phyloP scores from a whole-genome alignment of 2,888 invertebrate species.

The Stictocephala bisonia region DNA sequence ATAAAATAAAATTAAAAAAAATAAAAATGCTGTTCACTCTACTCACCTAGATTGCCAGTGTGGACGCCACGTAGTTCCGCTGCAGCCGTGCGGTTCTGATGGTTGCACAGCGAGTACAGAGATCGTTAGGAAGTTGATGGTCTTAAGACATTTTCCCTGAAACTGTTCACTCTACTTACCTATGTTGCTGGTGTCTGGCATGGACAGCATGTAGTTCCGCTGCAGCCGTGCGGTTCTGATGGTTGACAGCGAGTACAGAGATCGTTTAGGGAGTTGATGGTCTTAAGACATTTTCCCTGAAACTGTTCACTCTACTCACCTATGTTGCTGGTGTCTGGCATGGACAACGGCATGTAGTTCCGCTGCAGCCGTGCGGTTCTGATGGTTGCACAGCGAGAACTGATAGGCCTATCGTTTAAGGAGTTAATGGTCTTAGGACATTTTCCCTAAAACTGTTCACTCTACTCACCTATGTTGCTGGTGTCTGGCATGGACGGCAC shows the following conservation, averaged over 20 bases:
- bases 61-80: neutral
- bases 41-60: no score
- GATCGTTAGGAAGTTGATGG: constrained; percentile 2
- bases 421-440: no score
- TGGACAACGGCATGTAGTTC: neutral
- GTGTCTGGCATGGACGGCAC: neutral
- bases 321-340: neutral
- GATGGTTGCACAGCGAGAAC: neutral
- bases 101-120: constrained; percentile 35
- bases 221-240: neutral
- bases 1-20: no score
- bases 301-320: neutral
- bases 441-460: neutral
- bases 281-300: constrained; percentile 14
- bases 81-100: constrained; percentile 16
- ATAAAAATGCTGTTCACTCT: no score
- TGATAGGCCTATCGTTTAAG: neutral
- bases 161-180: neutral
- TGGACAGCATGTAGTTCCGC: neutral
- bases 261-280: constrained; percentile 2
- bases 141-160: constrained; percentile 14
- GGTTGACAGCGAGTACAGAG: neutral
- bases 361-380: neutral
- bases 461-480: neutral
- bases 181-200: neutral